Evolutionary conservation across 2,797 vertebrate genomes (phyloP).

Genomic region (Anabacerthia variegaticeps): DNA sequence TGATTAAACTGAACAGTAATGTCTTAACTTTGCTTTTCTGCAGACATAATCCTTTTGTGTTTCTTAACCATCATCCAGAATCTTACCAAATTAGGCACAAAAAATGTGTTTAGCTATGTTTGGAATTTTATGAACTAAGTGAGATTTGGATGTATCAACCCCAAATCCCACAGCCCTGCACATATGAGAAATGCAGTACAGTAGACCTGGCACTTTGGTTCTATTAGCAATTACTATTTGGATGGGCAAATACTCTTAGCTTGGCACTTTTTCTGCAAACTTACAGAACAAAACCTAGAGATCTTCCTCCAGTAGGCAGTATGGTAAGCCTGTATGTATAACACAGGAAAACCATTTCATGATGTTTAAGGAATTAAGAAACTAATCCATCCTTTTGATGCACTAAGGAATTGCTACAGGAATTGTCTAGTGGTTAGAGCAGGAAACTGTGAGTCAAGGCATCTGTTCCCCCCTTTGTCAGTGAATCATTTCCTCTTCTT

Average conservation of each 20-base stretch:
- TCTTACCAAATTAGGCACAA: not conserved
- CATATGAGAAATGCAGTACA: not conserved
- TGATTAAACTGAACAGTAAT: not conserved
- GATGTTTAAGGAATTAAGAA: constrained; percentile 19
- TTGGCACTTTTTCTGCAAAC: not conserved
- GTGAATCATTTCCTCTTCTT: constrained; percentile 65
- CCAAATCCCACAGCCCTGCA: not conserved
- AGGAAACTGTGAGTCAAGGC: constrained; percentile 56
- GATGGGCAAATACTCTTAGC: not conserved
- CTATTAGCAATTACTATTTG: not conserved
- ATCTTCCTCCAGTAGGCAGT: not conserved
- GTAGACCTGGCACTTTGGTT: not conserved
- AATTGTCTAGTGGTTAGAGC: constrained; percentile 42
- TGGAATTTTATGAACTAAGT: not conserved
- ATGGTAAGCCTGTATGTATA: not conserved
- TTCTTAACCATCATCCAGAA: not conserved
- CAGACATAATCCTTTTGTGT: not conserved
- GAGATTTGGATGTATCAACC: not conserved
- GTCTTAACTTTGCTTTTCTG: not conserved
- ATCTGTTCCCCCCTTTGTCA: constrained; percentile 17
- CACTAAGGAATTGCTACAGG: not conserved
- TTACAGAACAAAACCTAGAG: not conserved
- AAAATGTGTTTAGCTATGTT: not conserved
- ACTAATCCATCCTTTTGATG: constrained; percentile 17
- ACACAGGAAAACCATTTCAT: not conserved